These are phyloP conservation scores for Sebastes taczanowskii DNA, from an alignment of 2,797 vertebrate species.

Conservation along the genomic window DNA sequence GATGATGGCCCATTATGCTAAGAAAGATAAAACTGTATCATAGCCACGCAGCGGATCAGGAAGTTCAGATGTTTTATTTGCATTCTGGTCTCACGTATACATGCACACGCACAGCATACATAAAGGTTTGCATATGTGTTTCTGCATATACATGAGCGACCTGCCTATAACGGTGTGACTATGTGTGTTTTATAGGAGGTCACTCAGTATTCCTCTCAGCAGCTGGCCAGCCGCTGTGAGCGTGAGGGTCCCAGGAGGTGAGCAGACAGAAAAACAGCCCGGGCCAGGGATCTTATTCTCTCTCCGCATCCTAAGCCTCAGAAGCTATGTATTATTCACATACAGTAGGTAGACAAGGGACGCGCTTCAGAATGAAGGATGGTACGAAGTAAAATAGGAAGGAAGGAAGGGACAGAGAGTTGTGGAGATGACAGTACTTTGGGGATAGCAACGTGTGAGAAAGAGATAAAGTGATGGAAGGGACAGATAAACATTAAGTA, in stretches of 20 bases:
- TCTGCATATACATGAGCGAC: neutral
- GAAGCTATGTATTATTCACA: conserved; percentile 70
- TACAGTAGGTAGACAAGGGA: conserved; percentile 31
- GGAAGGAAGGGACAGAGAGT: conserved; percentile 3
- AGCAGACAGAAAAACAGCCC: conserved; percentile 42
- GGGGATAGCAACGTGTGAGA: neutral
- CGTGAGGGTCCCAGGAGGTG: conserved; percentile 45
- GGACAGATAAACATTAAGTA: conserved; percentile 3
- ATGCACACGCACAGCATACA: neutral
- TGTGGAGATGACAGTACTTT: conserved; percentile 20
- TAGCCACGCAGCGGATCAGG: neutral
- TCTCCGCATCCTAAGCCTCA: conserved; percentile 24
- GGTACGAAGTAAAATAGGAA: conserved; percentile 7
- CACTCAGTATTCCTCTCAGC: conserved; percentile 66
- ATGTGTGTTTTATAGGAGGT: neutral
- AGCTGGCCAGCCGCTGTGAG: conserved; percentile 37
- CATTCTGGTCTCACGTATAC: neutral
- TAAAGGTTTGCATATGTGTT: neutral
- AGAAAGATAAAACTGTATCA: conserved; percentile 31
- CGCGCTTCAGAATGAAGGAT: conserved; percentile 33
- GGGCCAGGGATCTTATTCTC: conserved; percentile 41
- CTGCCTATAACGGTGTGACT: neutral
- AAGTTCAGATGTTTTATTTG: conserved; percentile 1
- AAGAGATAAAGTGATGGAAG: conserved; percentile 31
- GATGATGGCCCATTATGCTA: conserved; percentile 44